Base-by-base conservation (phyloP, 2,797 vertebrate genomes). In the Spondyliosoma cantharus region DNA sequence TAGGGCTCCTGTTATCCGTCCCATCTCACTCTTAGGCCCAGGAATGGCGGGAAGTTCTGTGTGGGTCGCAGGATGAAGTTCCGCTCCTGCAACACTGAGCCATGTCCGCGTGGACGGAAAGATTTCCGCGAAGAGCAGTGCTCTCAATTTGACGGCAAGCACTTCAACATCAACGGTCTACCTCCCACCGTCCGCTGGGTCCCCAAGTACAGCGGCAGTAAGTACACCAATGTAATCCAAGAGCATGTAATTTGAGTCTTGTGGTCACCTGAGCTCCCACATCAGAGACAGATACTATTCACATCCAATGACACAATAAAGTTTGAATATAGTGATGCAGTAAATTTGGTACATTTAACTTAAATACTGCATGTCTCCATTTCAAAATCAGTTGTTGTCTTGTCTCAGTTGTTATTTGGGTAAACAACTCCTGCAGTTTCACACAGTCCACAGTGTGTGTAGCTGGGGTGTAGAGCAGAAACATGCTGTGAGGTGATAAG, bases 31-130 rank as follows among this genome's bases (percentile, higher is more conserved):
- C 67, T 64, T 66, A 99, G 98, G 94, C 98, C 98, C 74, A 96
- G 94, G 89, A 97, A 97, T 37, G 97, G 97, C 60, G 98, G 98
- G 37, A 97, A 94, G 80, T 99, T 97, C 90, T 99, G 98, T 69
- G 96, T 99, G 73, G 98, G 98, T 78, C 97, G 97, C 76, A 95
- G 97, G 89, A 98, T 98, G 97, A 99, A 97, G 90, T 99, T 99
- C 94, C 96, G 97, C 54, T 99, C 98, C 0, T 99, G 98, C 94
- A 98, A 96, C 87, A 98, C 96, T 50, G 97, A 97, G 90, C 95
- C 96, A 0, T 99, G 98, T 93, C 97, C 97, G 16, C 95, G 96
- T 83, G 97, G 95, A 74, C 92, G 76, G 81, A 96, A 95, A 86
- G 97, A 98, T 81, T 99, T 99, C 89, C 95, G 98, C 0, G 97